Base-by-base conservation (phyloP, 1,140 invertebrate species). In the Wasmannia auropunctata region DNA sequence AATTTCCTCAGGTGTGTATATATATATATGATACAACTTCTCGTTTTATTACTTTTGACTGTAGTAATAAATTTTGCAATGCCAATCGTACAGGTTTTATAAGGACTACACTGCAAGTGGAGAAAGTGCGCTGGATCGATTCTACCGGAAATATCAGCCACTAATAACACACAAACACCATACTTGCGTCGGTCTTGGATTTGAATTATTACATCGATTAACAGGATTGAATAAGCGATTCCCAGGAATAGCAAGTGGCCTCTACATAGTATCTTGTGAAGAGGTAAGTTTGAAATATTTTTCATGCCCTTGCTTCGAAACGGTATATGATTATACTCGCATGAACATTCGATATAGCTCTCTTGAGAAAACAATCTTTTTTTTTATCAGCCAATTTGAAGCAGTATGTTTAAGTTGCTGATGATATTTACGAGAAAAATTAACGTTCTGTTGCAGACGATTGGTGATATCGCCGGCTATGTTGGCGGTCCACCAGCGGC, bases 181-280 rank as follows among this genome's bases (percentile, higher is more conserved):
- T 93, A 98, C 98, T 31, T 99, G 98, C 92, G 98, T 99, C 28
- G 98, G 98, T 37, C 95, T 99, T 85, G 97, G 97, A 63, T 96
- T 98, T 86, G 97, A 98, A 94, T 95, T 98, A 87, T 95, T 98
- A 88, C 93, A 96, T 65, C 95, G 96, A 81, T 94, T 97, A 58
- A 94, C 89, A 83, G 93, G 94, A 88, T 93, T 96, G 10, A 95
- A 96, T 77, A 92, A 95, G 69, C 96, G 96, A 88, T 97, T 96
- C 89, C 96, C 97, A n/a, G 96, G 96, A 72, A 95, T 98, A 87
- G 95, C 95, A 11, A 95, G 96, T 72, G 96, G 96, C 90, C 96
- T 97, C 75, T 97, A 96, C 91, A 95, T 98, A 89, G 97, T 97
- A 49, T 98, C 98, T 19, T 99, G 98, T 92, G 98, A 99, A 95